phyloP scores from a whole-genome alignment of 2,888 invertebrate species.

The Ethmia dodecea region DNA sequence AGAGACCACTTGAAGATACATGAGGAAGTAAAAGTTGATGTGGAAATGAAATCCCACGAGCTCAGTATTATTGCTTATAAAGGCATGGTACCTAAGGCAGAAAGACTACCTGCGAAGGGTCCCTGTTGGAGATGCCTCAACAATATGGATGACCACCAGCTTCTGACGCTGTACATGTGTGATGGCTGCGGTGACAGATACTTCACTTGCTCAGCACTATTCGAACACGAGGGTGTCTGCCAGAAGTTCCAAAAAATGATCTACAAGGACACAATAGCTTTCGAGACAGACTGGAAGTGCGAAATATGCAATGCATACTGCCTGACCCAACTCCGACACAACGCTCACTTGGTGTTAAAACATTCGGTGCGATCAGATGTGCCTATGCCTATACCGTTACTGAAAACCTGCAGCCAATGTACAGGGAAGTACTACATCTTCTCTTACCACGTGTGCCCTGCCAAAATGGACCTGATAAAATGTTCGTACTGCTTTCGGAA shows the following conservation, averaged over 20 bases:
- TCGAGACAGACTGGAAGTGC: slow-evolving; percentile 10
- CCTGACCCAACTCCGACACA: neutral
- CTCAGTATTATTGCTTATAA: slow-evolving; percentile 25
- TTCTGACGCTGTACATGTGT: too few species aligned
- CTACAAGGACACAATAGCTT: neutral
- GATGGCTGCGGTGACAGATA: slow-evolving; percentile 18
- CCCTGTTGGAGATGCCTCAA: slow-evolving; percentile 36
- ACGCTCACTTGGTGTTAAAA: slow-evolving; percentile 20
- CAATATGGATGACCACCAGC: slow-evolving; percentile 1
- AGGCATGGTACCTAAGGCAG: rapidly evolving
- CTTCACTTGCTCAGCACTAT: slow-evolving; percentile 21
- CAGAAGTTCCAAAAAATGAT: slow-evolving; percentile 5
- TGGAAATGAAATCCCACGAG: slow-evolving; percentile 23
- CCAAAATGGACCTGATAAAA: rapidly evolving
- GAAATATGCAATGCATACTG: slow-evolving; percentile 16
- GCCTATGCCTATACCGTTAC: slow-evolving; percentile 2
- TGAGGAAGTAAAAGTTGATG: neutral
- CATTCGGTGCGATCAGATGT: slow-evolving; percentile 40
- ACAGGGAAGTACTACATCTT: slow-evolving; percentile 1
- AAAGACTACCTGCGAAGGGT: slow-evolving; percentile 19
- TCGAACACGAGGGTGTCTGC: slow-evolving; percentile 18
- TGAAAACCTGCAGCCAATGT: slow-evolving; percentile 18
- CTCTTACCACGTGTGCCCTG: slow-evolving; percentile 24
- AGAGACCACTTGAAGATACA: slow-evolving; percentile 29
- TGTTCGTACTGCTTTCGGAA: slow-evolving; percentile 29